Conservation (phyloP, 2,888 invertebrate genomes). For the Oxycera nigricornis region DNA sequence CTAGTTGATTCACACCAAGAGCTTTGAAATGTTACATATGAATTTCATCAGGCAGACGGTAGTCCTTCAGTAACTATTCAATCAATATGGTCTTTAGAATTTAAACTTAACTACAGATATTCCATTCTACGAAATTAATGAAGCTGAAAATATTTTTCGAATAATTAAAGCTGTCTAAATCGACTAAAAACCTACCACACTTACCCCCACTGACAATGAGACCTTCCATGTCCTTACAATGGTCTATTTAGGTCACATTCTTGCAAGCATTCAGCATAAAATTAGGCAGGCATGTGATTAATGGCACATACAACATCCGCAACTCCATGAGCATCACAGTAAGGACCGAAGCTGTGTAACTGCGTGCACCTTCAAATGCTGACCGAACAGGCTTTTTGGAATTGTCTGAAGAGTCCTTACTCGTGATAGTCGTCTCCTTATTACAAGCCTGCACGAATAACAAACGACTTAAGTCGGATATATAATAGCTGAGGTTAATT, state of each 20-base stretch:
- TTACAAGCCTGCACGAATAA: background rate
- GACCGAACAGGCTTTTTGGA: conserved; percentile 13
- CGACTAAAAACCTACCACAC: no score
- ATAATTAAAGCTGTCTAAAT: no score
- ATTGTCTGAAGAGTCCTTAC: background rate
- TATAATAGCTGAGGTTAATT: conserved; percentile 33
- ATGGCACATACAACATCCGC: conserved; percentile 2
- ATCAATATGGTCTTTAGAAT: no score
- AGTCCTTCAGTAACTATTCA: no score
- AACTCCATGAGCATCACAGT: background rate
- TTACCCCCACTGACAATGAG: background rate
- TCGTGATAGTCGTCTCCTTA: conserved; percentile 1
- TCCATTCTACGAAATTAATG: no score
- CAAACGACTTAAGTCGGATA: background rate
- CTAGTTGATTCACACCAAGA: no score
- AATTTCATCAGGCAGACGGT: no score
- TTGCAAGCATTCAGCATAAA: background rate
- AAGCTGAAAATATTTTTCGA: no score
- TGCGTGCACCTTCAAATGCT: conserved; percentile 7
- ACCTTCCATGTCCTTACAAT: background rate
- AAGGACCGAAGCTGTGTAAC: background rate
- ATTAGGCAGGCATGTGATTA: background rate
- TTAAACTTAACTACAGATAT: no score
- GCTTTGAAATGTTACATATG: no score
- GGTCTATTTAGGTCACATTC: background rate